Percentiles rank a stretch among this genome's conserved stretches.
phyloP scores from a whole-genome alignment of 1,140 invertebrate genomes.

The Drosophila sproati region DNA sequence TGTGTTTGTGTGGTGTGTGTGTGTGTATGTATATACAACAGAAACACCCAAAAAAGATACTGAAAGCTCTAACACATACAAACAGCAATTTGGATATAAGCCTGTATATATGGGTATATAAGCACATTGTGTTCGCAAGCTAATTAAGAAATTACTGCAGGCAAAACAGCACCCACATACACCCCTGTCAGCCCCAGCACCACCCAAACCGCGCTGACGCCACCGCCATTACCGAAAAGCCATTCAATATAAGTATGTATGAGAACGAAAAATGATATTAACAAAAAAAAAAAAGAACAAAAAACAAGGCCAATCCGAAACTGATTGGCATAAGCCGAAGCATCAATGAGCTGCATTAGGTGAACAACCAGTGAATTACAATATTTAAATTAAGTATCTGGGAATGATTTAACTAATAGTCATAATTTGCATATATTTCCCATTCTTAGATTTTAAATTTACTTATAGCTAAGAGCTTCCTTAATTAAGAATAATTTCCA shows the following conservation, averaged over 20 bases:
- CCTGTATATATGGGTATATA: conserved; percentile 55
- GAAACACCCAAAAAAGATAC: conserved; percentile 24
- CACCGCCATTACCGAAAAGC: conserved; percentile 66
- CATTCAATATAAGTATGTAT: conserved; percentile 65
- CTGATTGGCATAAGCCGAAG: neutral
- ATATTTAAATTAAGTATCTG: too few relatives aligned
- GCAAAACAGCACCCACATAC: conserved; percentile 67
- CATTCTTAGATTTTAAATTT: too few relatives aligned
- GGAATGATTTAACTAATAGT: too few relatives aligned
- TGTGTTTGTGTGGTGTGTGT: neutral
- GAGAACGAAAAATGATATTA: conserved; percentile 70
- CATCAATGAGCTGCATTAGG: conserved; percentile 3
- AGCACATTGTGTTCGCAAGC: conserved; percentile 79
- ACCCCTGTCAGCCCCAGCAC: conserved; percentile 3
- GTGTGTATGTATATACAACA: neutral
- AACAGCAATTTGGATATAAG: conserved; percentile 9
- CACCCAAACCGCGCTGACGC: conserved; percentile 2
- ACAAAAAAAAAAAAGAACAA: conserved; percentile 37
- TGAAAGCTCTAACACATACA: conserved; percentile 34
- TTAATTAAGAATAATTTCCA: too few relatives aligned
- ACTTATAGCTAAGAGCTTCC: too few relatives aligned
- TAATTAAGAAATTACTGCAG: conserved; percentile 84
- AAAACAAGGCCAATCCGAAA: neutral
- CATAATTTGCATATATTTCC: too few relatives aligned
- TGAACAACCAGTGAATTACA: neutral